These are phyloP conservation scores for Motacilla alba DNA, from an alignment of 2,113 vertebrate genomes.

Conservation along the genomic window DNA sequence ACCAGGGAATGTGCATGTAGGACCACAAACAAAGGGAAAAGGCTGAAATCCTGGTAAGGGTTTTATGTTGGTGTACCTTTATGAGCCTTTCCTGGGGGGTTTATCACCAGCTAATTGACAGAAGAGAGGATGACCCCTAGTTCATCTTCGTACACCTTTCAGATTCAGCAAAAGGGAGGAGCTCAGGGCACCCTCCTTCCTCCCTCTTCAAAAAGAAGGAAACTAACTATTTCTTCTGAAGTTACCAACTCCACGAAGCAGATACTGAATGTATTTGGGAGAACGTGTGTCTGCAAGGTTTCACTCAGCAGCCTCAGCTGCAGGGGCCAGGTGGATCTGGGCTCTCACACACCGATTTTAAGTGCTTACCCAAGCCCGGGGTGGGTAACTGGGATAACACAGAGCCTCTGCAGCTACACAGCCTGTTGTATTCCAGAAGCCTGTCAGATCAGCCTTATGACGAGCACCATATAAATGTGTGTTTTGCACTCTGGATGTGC, in stretches of 20 bases:
- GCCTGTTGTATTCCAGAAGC: neutral
- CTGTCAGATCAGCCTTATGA: neutral
- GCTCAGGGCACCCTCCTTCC: neutral
- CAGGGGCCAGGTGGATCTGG: neutral
- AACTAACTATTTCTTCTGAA: neutral
- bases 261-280: neutral
- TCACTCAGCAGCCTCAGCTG: neutral
- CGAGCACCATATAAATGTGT: neutral
- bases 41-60: neutral
- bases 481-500: neutral
- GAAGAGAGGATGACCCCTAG: neutral
- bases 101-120: neutral
- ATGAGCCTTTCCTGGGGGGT: neutral
- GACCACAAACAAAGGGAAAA: neutral
- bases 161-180: neutral
- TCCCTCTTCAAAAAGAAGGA: neutral
- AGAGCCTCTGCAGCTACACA: neutral
- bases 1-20: neutral
- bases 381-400: rapidly evolving
- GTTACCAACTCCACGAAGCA: rapidly evolving
- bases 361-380: rapidly evolving
- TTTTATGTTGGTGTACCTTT: neutral
- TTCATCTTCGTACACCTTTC: neutral
- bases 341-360: neutral
- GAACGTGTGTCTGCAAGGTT: rapidly evolving